A percentile compares a stretch with the other conserved stretches of the same genome.
Evolutionary conservation across 2,113 vertebrate genomes (phyloP).

Genomic region (Takifugu flavidus): DNA sequence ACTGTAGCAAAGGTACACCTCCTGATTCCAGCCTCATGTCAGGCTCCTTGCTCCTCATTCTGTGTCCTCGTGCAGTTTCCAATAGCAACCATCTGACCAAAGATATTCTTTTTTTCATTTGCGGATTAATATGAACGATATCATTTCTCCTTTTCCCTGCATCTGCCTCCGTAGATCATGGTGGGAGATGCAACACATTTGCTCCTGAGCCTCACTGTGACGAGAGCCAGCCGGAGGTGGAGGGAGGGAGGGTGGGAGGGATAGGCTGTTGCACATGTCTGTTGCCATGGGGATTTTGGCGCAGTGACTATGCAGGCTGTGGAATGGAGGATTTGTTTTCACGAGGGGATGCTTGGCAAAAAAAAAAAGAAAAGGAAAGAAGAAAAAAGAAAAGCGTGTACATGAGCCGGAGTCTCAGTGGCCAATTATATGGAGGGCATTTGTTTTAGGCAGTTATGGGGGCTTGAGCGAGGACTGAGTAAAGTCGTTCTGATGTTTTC

Average conservation of each 20-base stretch:
- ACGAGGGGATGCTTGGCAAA: slow-evolving; percentile 31
- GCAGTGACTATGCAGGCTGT: slow-evolving; percentile 72
- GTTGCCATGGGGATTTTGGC: slow-evolving; percentile 78
- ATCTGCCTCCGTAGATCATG: slow-evolving; percentile 55
- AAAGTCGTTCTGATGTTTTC: slow-evolving; percentile 58
- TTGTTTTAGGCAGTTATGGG: slow-evolving; percentile 54
- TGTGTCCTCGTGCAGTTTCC: slow-evolving; percentile 64
- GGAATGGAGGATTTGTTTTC: slow-evolving; percentile 68
- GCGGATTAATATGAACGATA: slow-evolving; percentile 64
- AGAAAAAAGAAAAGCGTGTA: slow-evolving; percentile 27
- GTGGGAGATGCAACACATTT: slow-evolving; percentile 56
- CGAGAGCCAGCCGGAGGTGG: slow-evolving; percentile 28
- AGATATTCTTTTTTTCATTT: slow-evolving; percentile 49
- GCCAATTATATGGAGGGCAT: slow-evolving; percentile 61
- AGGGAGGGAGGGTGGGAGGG: slow-evolving; percentile 4
- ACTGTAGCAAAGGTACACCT: slow-evolving; percentile 53
- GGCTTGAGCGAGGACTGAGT: slow-evolving; percentile 52
- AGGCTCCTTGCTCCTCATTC: slow-evolving; percentile 49
- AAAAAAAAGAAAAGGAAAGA: slow-evolving; percentile 3
- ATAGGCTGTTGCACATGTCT: slow-evolving; percentile 71
- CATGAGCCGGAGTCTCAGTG: slow-evolving; percentile 55
- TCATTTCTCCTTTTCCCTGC: slow-evolving; percentile 44
- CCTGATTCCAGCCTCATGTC: slow-evolving; percentile 45
- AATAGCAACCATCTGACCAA: slow-evolving; percentile 68
- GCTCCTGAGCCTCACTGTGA: slow-evolving; percentile 35